Percentiles rank a stretch among this genome's conserved stretches.
phyloP scores from a whole-genome alignment of 1,140 invertebrate species.

The Drosophila nikananu region DNA sequence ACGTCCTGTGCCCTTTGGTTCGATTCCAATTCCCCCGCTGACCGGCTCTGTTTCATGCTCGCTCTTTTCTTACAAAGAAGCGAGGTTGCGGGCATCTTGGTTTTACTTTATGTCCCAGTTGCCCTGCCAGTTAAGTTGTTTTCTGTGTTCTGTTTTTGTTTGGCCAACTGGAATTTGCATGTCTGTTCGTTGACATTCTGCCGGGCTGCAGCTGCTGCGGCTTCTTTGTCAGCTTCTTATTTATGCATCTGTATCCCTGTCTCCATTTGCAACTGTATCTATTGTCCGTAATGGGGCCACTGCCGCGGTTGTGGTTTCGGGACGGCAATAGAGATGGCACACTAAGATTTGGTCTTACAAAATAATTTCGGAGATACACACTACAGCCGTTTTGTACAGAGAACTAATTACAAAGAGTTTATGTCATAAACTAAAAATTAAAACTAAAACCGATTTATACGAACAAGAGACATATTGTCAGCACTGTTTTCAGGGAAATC shows the following conservation, averaged over 20 bases:
- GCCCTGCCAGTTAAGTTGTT: constrained; percentile 31
- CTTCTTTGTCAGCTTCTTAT: constrained; percentile 53
- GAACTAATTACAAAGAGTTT: too few relatives aligned
- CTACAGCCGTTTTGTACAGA: too few relatives aligned
- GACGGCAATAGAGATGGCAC: background rate
- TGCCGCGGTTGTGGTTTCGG: constrained; percentile 21
- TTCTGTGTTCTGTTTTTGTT: constrained; percentile 27
- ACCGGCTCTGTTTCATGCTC: background rate
- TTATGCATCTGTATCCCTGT: constrained; percentile 42
- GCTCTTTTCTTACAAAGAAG: constrained; percentile 30
- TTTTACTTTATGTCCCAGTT: constrained; percentile 20
- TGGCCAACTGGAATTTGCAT: constrained; percentile 43
- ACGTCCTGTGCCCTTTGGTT: constrained; percentile 14
- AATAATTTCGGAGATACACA: too few relatives aligned
- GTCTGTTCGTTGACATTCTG: constrained; percentile 51
- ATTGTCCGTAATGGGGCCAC: constrained; percentile 10
- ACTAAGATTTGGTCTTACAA: background rate
- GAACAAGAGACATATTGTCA: background rate
- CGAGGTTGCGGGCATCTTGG: constrained; percentile 34
- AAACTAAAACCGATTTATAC: background rate
- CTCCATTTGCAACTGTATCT: constrained; percentile 22
- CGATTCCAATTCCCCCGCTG: constrained; percentile 26
- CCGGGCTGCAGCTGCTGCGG: constrained; percentile 37
- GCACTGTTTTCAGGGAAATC: constrained; percentile 1
- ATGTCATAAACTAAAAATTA: too few relatives aligned